phyloP scores from a whole-genome alignment of 2,797 vertebrate genomes.

The Erpetoichthys calabaricus region DNA sequence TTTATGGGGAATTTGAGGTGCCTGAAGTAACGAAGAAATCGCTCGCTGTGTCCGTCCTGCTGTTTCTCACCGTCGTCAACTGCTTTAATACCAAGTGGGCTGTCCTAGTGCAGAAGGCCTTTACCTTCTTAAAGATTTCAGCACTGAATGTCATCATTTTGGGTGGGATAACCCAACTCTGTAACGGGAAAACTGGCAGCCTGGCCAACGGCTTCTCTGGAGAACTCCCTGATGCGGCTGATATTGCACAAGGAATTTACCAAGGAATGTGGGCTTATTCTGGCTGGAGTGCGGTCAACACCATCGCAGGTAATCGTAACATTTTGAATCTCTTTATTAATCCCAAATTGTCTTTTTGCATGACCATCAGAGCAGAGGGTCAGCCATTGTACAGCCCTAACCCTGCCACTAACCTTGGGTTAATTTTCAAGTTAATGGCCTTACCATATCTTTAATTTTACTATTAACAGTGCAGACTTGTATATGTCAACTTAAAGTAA shows the following conservation, averaged over 20 bases:
- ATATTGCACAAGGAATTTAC: slow-evolving; percentile 35
- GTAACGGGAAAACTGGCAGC: slow-evolving; percentile 21
- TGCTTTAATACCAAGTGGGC: slow-evolving; percentile 28
- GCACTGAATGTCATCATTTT: slow-evolving; percentile 33
- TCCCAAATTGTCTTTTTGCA: no score
- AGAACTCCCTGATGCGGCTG: slow-evolving; percentile 22
- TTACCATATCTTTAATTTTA: no score
- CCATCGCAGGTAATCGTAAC: slow-evolving; percentile 34
- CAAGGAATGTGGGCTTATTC: slow-evolving; percentile 40
- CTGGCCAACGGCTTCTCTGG: slow-evolving; percentile 25
- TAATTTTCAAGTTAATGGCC: no score
- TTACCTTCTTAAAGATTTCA: slow-evolving; percentile 35
- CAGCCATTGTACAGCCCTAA: no score
- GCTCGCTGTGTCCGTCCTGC: slow-evolving; percentile 33
- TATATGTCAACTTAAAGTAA: no score
- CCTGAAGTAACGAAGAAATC: slow-evolving; percentile 37
- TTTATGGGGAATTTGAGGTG: slow-evolving; percentile 30
- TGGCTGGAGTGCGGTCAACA: slow-evolving; percentile 34
- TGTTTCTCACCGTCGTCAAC: slow-evolving; percentile 37
- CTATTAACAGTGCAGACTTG: no score
- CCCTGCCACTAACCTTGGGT: no score
- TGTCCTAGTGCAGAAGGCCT: slow-evolving; percentile 34
- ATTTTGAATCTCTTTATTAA: no score
- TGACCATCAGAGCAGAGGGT: no score
- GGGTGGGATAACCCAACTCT: slow-evolving; percentile 21